These are phyloP conservation scores for Trinorchestia longiramus DNA, from an alignment of 1,140 invertebrate genomes.

Conservation along the genomic window DNA sequence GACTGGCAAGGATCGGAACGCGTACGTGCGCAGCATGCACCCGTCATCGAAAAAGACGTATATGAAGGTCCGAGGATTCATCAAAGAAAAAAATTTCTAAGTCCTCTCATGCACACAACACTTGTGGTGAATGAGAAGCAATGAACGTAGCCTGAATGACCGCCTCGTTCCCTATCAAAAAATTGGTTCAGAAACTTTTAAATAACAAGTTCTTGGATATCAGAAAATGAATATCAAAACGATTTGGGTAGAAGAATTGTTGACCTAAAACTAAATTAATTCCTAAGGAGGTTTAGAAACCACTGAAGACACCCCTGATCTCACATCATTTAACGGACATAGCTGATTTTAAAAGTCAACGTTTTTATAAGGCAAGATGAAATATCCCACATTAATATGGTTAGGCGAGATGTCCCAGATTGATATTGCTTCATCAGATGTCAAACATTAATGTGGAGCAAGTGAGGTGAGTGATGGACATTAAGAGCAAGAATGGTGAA, in stretches of 20 bases:
- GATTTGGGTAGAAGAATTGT: too few relatives aligned
- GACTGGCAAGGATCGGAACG: not conserved
- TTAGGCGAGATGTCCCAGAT: too few relatives aligned
- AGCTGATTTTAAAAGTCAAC: too few relatives aligned
- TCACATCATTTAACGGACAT: too few relatives aligned
- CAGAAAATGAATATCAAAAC: not conserved
- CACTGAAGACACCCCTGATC: too few relatives aligned
- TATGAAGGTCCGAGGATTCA: not conserved
- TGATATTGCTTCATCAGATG: too few relatives aligned
- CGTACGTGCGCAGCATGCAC: not conserved
- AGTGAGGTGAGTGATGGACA: not conserved
- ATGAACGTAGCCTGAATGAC: not conserved
- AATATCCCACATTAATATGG: too few relatives aligned
- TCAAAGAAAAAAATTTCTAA: not conserved
- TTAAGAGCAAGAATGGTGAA: not conserved
- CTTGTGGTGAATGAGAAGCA: not conserved
- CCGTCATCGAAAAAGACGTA: not conserved
- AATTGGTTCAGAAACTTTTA: not conserved
- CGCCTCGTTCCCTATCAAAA: not conserved
- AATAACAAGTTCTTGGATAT: not conserved
- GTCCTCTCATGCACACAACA: not conserved
- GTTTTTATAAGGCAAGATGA: too few relatives aligned
- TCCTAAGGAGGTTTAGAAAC: too few relatives aligned
- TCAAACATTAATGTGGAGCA: not conserved
- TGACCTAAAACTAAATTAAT: too few relatives aligned